Percentiles rank a stretch among this genome's conserved stretches.
Evolutionary conservation across 1,140 invertebrate species (phyloP).

Genomic region (Cherax quadricarinatus): DNA sequence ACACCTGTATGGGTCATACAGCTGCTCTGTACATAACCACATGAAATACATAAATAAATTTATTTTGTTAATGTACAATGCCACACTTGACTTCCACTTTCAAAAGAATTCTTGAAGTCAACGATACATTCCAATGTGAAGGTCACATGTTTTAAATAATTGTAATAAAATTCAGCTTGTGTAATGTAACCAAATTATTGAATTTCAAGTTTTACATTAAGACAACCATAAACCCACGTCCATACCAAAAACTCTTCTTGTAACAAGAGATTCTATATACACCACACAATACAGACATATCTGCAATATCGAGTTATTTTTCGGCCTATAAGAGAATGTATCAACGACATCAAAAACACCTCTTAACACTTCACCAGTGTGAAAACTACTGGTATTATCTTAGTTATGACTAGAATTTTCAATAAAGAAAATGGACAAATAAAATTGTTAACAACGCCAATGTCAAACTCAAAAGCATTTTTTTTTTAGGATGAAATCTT

Average conservation of each 20-base stretch:
- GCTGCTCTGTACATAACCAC: neutral
- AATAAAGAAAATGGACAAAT: neutral
- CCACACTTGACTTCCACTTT: neutral
- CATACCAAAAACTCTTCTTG: neutral
- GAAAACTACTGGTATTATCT: neutral
- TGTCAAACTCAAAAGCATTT: neutral
- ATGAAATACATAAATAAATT: neutral
- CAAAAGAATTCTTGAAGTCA: neutral
- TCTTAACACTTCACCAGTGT: constrained; percentile 16
- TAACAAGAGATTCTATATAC: neutral
- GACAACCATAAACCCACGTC: neutral
- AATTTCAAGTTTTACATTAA: neutral
- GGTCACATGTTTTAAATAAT: neutral
- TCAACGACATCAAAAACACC: neutral
- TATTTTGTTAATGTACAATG: neutral
- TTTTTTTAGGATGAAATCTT: no score
- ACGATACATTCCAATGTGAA: neutral
- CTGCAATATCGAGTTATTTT: neutral
- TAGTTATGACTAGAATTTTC: constrained; percentile 61
- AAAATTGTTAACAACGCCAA: neutral
- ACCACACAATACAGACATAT: neutral
- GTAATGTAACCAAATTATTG: neutral
- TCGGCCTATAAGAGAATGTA: neutral
- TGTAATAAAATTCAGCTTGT: neutral
- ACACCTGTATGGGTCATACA: no score